A percentile compares a stretch with the other conserved stretches of the same genome.
These are phyloP conservation scores for Automeris io DNA, from an alignment of 2,888 invertebrate species.

Conservation along the genomic window DNA sequence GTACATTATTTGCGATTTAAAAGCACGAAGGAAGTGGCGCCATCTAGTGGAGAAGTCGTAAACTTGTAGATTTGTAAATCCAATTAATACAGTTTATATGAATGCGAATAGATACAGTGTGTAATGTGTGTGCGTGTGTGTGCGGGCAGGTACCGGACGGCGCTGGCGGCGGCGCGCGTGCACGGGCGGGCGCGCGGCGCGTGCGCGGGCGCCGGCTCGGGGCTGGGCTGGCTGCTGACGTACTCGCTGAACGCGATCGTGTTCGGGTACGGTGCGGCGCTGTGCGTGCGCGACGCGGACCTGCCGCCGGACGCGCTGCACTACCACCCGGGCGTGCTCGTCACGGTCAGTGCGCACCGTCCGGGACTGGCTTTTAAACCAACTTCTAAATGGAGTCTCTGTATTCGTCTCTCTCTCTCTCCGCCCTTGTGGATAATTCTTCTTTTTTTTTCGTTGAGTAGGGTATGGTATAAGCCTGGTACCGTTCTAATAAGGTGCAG, in stretches of 20 bases:
- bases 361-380: not conserved
- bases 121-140: not conserved
- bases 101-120: too few relatives aligned
- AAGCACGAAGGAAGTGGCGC: too few relatives aligned
- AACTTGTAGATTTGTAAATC: too few relatives aligned
- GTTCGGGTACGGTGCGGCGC: constrained; percentile 85
- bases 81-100: too few relatives aligned
- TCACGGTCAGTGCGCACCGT: constrained; percentile 73
- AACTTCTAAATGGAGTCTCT: not conserved
- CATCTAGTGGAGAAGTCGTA: too few relatives aligned
- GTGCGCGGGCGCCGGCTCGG: constrained; percentile 81
- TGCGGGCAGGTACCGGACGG: constrained; percentile 52
- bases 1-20: too few relatives aligned
- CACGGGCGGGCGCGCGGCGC: constrained; percentile 79
- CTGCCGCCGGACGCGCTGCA: constrained; percentile 71
- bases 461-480: too few relatives aligned
- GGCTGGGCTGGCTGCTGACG: constrained; percentile 84
- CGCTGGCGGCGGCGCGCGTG: constrained; percentile 71
- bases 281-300: constrained; percentile 80
- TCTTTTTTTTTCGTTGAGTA: too few relatives aligned
- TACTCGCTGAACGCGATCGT: constrained; percentile 84
- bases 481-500: too few relatives aligned
- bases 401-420: not conserved
- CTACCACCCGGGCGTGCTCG: constrained; percentile 82
- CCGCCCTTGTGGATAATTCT: too few relatives aligned